A percentile compares a stretch with the other conserved stretches of the same genome.
phyloP scores from a whole-genome alignment of 2,888 invertebrate genomes.

The Phengaris alcon region DNA sequence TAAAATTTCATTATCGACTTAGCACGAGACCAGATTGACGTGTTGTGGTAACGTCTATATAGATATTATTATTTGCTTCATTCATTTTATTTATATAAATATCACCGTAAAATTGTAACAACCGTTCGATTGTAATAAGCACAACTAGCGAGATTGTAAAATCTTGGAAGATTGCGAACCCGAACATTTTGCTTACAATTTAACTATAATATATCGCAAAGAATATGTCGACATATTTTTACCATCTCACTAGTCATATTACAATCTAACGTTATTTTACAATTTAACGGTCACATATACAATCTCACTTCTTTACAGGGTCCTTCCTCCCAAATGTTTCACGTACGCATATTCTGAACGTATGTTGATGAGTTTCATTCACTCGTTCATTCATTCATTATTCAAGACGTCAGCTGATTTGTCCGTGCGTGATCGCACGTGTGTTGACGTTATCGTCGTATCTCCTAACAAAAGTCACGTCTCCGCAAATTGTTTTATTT shows the following conservation, averaged over 20 bases:
- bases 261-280: too few relatives aligned
- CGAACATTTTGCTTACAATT: too few relatives aligned
- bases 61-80: not conserved
- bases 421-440: conserved; percentile 21
- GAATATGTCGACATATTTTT: too few relatives aligned
- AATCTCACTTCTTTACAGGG: not conserved
- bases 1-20: too few relatives aligned
- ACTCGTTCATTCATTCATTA: conserved; percentile 4
- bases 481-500: conserved; percentile 7
- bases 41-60: too few relatives aligned
- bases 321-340: not conserved
- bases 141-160: too few relatives aligned
- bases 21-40: too few relatives aligned
- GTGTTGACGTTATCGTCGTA: conserved; percentile 17
- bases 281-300: not conserved
- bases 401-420: conserved; percentile 20
- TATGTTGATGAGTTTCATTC: conserved; percentile 3
- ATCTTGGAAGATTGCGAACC: too few relatives aligned
- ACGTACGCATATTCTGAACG: not conserved
- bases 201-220: too few relatives aligned
- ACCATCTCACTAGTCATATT: too few relatives aligned
- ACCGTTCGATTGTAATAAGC: too few relatives aligned
- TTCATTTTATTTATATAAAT: not conserved
- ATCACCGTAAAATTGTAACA: too few relatives aligned
- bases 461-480: conserved; percentile 23